Evolutionary conservation across 2,888 invertebrate genomes (phyloP).

Genomic region (Zhuqinia jingwanae): DNA sequence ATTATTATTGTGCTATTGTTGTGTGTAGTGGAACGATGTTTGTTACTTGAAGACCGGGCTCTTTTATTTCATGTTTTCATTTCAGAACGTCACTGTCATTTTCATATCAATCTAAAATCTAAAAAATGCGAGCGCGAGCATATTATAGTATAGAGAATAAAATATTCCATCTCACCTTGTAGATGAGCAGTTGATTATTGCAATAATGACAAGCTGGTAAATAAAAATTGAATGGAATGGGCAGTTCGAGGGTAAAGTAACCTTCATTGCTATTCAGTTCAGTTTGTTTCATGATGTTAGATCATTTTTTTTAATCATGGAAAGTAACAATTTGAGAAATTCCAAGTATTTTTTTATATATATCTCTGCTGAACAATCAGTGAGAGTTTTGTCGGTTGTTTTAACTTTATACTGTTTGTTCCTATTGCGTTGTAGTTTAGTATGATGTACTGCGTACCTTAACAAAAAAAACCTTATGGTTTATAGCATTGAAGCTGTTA

Average conservation of each 20-base stretch:
- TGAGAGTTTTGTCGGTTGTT: not conserved
- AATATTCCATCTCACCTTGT: constrained; percentile 16
- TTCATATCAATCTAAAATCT: constrained; percentile 55
- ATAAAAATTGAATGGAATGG: constrained; percentile 6
- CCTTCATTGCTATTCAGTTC: not conserved
- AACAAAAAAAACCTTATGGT: not conserved
- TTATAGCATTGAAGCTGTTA: not conserved
- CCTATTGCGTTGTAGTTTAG: too few species aligned
- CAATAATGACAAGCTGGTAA: constrained; percentile 26
- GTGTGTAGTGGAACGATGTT: not conserved
- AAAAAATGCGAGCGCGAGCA: constrained; percentile 13
- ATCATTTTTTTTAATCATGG: not conserved
- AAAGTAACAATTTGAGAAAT: constrained; percentile 62
- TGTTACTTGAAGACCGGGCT: not conserved
- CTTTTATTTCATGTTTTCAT: constrained; percentile 42
- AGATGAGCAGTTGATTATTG: constrained; percentile 41
- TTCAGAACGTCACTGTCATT: constrained; percentile 37
- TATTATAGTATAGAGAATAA: too few species aligned
- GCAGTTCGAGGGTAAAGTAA: not conserved
- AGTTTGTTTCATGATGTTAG: not conserved
- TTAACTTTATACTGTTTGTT: not conserved
- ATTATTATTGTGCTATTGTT: not conserved
- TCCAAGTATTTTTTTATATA: constrained; percentile 50
- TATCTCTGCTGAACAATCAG: constrained; percentile 42
- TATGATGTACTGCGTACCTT: not conserved